Evolutionary conservation across 2,888 invertebrate genomes (phyloP), one percentile per base, ranked within the genome.

Genomic region (Caenorhabditis afra): DNA sequence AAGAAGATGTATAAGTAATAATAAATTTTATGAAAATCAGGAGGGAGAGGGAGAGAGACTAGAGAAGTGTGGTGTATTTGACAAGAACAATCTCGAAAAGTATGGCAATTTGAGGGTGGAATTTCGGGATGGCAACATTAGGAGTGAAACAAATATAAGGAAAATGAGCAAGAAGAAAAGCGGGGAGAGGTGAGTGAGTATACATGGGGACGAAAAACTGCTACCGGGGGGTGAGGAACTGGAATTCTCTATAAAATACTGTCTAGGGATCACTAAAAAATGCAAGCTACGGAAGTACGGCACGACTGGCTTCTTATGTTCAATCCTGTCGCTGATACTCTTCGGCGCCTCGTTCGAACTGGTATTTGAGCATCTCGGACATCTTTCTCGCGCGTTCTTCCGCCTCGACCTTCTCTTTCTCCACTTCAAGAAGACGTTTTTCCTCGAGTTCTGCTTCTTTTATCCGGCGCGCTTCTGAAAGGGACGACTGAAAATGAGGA

Each of bases 301-400:
- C 29, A 29, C 29, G 3, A 7, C 29, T 3, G 29, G 7, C 4
- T 29, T 29, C 7, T 29, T 29, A 52, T 45, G 37, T 23, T 20
- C 57, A 57, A 14, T 71, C 62, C 23, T 49, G 41, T n/a, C 57
- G 55, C 11, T 62, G 62, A 37, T 16, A 52, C 52, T 71, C 76
- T 52, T 76, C 76, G 29, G 58, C 73, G 47, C 76, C 74, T 55
- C 74, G n/a, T 44, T 79, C 79, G 11, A 79, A 58, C 45, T 75
- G 74, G 59, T 79, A 74, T 59, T 61, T 61, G 45, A 79, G 58
- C 75, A 75, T 71, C 57, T 78, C 78, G 2, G 71, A 67, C 47
- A 78, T 66, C 37, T 73, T 71, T 14, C 71, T 49, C 1, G 71
- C 78, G 20, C 78, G 22, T 49, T 78, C 78, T 23, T 78, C 78